A percentile compares a stretch with the other conserved stretches of the same genome.
These are phyloP conservation scores for Trematomus bernacchii DNA, from an alignment of 2,797 vertebrate genomes.

Conservation along the genomic window DNA sequence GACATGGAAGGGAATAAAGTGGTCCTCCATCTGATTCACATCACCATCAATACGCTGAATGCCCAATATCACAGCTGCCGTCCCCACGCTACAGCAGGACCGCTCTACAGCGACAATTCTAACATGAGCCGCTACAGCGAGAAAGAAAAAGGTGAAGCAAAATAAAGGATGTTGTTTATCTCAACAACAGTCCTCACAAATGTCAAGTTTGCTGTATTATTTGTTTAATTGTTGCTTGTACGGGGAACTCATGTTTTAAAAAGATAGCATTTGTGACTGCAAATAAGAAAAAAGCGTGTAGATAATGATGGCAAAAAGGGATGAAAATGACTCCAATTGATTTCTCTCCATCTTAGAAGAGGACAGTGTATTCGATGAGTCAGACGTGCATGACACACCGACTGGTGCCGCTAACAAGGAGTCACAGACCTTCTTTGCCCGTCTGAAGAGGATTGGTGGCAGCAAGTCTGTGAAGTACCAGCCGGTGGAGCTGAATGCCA, in stretches of 20 bases:
- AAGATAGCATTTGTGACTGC: not conserved
- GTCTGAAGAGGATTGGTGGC: constrained; percentile 98
- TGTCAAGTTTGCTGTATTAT: not conserved
- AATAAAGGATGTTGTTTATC: not conserved
- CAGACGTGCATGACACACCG: constrained; percentile 98
- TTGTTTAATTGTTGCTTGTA: not conserved
- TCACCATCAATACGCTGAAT: constrained; percentile 98
- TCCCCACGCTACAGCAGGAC: constrained; percentile 94
- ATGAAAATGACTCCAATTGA: not conserved
- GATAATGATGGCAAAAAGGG: not conserved
- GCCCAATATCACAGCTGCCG: constrained; percentile 99
- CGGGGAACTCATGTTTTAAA: not conserved
- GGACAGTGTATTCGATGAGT: constrained; percentile 99
- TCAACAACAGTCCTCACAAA: constrained; percentile 12
- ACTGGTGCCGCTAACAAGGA: constrained; percentile 97
- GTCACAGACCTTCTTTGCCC: constrained; percentile 99
- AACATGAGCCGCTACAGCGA: constrained; percentile 99
- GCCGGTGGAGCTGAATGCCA: constrained; percentile 97
- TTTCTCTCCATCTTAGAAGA: constrained; percentile 87
- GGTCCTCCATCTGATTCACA: constrained; percentile 97
- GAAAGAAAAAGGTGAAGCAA: constrained; percentile 94
- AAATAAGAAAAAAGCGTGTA: not conserved
- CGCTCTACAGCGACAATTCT: constrained; percentile 98
- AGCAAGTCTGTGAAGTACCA: constrained; percentile 99
- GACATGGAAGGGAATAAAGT: constrained; percentile 98